A percentile compares a stretch with the other conserved stretches of the same genome.
Conservation (phyloP, 1,140 invertebrate species). For the Acyrthosiphon pisum region DNA sequence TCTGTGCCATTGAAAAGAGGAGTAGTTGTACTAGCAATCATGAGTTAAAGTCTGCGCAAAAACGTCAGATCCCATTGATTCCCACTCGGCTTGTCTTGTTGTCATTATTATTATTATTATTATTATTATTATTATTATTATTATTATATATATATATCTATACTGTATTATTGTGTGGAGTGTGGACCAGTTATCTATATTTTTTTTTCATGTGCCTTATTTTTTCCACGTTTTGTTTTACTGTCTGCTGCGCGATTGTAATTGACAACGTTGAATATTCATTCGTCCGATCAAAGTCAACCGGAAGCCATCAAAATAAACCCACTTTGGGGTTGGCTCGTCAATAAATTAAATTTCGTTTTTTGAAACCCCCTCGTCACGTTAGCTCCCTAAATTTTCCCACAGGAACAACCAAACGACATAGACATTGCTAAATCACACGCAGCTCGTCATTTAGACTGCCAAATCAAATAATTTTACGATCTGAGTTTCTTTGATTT, state of each 20-base stretch:
- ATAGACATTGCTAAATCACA: background rate
- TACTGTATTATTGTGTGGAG: background rate
- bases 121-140: background rate
- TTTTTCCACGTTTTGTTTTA: background rate
- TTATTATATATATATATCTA: background rate
- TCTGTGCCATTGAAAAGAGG: background rate
- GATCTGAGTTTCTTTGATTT: background rate
- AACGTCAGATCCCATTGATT: background rate
- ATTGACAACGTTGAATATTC: background rate
- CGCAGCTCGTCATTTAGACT: background rate
- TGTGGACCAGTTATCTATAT: constrained; percentile 17
- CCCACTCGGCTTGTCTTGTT: constrained; percentile 22
- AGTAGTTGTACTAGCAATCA: background rate
- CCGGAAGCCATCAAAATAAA: background rate
- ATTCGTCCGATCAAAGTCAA: background rate
- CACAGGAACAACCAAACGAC: background rate
- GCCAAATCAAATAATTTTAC: too few species aligned
- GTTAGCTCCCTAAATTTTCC: background rate
- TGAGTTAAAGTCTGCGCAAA: background rate
- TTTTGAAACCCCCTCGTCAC: background rate
- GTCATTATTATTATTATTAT: background rate
- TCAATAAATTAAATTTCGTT: background rate
- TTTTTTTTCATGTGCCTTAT: background rate
- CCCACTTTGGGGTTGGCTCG: background rate
- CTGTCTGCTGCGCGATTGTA: background rate